Conservation (phyloP, 2,797 vertebrate species). For the Poeciliopsis gracilis region DNA sequence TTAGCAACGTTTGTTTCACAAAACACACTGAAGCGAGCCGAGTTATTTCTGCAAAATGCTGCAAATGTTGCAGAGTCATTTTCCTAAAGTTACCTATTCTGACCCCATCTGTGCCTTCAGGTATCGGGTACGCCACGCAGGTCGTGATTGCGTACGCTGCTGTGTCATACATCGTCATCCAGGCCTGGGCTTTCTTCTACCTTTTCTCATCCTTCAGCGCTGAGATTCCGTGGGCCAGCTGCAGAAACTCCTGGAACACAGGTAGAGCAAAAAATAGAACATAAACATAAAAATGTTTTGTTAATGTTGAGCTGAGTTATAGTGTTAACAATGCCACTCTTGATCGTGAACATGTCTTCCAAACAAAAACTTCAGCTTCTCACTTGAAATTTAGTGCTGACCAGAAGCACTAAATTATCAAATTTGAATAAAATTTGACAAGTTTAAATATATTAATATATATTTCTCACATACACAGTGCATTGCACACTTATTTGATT, state of each 20-base stretch:
- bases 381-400: neutral
- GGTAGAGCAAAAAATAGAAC: constrained; percentile 39
- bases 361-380: neutral
- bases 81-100: neutral
- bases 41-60: neutral
- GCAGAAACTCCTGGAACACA: constrained; percentile 76
- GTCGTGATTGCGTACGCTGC: constrained; percentile 73
- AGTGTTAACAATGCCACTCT: neutral
- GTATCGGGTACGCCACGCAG: constrained; percentile 75
- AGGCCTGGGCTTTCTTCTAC: constrained; percentile 79
- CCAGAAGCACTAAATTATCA: neutral
- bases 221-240: constrained; percentile 76
- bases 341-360: neutral
- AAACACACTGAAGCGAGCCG: neutral
- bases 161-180: constrained; percentile 76
- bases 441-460: neutral
- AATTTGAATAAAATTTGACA: neutral
- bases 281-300: neutral
- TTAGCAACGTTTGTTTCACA: neutral
- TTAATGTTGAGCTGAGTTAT: neutral
- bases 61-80: neutral
- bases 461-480: constrained; percentile 10
- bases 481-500: neutral
- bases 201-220: constrained; percentile 74
- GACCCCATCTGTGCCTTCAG: constrained; percentile 46